Evolutionary conservation across 2,113 vertebrate species (phyloP).

Genomic region (Oenanthe melanoleuca): DNA sequence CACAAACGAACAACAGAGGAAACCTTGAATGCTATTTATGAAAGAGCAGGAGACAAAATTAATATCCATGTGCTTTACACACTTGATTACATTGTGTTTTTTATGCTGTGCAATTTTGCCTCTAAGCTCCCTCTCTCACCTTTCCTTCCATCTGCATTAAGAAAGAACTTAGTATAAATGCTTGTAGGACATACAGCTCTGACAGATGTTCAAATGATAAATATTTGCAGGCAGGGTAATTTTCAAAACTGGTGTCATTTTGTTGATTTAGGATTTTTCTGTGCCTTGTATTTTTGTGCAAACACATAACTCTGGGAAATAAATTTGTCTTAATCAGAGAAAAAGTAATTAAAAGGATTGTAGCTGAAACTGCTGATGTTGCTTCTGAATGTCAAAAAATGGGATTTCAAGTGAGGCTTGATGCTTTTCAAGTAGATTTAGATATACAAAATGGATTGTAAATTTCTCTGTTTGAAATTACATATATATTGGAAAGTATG

Average conservation of each 20-base stretch:
- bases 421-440: not conserved
- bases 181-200: not conserved
- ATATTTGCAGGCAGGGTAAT: conserved; percentile 16
- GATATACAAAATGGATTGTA: not conserved
- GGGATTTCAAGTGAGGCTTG: not conserved
- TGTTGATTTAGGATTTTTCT: not conserved
- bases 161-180: not conserved
- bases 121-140: not conserved
- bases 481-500: not conserved
- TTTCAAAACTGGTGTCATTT: conserved; percentile 7
- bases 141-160: not conserved
- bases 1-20: not conserved
- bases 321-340: conserved; percentile 29
- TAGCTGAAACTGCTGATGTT: not conserved
- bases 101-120: not conserved
- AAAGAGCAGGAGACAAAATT: not conserved
- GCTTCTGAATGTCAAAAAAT: not conserved
- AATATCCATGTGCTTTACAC: not conserved
- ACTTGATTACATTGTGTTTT: not conserved
- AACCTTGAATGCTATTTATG: not conserved
- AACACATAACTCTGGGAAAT: not conserved
- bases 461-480: not conserved
- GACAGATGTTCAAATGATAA: conserved; percentile 24
- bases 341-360: conserved; percentile 40
- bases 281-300: not conserved